Percentiles rank a stretch among this genome's conserved stretches.
Conservation (phyloP, 2,113 vertebrate species). For the Ageneiosus marmoratus region DNA sequence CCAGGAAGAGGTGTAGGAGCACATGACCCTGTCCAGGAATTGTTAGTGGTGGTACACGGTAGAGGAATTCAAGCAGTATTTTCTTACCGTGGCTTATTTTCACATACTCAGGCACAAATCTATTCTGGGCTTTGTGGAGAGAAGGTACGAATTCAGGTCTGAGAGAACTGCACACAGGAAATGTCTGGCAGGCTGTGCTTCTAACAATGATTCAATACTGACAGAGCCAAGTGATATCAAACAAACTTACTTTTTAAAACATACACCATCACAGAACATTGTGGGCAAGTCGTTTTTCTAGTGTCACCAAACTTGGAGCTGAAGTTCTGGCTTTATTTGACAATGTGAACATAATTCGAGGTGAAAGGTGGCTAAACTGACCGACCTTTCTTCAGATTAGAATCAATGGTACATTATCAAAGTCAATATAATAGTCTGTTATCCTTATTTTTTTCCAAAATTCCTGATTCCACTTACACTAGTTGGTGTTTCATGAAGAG, state of each 20-base stretch:
- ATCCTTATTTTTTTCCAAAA: no score
- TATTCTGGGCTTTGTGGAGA: slow-evolving; percentile 11
- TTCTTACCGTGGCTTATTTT: neutral
- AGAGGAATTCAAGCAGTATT: neutral
- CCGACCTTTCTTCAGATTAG: neutral
- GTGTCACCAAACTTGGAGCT: neutral
- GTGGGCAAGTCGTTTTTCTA: neutral
- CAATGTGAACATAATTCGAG: neutral
- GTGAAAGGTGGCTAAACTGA: neutral
- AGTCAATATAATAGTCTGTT: no score
- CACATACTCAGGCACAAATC: neutral
- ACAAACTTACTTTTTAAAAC: neutral
- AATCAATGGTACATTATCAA: no score
- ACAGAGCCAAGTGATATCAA: neutral
- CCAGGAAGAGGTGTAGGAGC: slow-evolving; percentile 19
- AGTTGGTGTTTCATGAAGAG: no score
- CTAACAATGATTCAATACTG: slow-evolving; percentile 10
- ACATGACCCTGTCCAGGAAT: slow-evolving; percentile 6
- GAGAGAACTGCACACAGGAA: neutral
- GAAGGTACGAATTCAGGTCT: neutral
- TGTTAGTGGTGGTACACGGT: neutral
- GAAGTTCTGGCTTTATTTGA: neutral
- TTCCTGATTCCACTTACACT: no score
- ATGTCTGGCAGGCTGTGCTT: neutral
- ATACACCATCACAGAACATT: neutral